phyloP scores from a whole-genome alignment of 2,113 vertebrate species.

The Larimichthys crocea region DNA sequence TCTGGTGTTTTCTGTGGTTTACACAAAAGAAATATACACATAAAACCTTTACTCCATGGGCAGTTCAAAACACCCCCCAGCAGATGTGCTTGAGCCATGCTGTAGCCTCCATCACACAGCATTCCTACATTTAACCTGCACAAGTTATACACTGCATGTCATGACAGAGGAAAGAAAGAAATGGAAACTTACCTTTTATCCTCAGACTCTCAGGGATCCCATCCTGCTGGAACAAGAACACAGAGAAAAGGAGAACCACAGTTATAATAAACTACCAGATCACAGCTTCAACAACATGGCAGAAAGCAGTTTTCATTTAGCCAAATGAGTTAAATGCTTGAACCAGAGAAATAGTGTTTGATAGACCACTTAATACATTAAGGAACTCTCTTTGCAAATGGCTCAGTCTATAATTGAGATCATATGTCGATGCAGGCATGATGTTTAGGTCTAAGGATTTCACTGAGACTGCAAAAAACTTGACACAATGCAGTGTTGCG shows the following conservation, averaged over 20 bases:
- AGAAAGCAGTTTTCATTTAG: conserved; percentile 3
- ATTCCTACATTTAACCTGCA: neutral
- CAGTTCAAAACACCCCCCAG: neutral
- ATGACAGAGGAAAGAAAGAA: neutral
- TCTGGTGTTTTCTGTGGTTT: neutral
- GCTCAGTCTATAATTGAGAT: neutral
- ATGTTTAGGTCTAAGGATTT: neutral
- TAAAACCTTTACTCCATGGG: neutral
- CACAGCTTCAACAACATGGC: neutral
- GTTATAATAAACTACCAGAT: conserved; percentile 32
- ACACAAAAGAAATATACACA: neutral
- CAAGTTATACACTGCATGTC: neutral
- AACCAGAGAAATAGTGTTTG: neutral
- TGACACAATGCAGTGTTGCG: neutral
- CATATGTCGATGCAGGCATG: neutral
- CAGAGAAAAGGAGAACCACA: conserved; percentile 42
- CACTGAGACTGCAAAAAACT: neutral
- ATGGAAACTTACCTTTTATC: conserved; percentile 80
- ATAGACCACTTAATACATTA: neutral
- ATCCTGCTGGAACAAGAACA: conserved; percentile 73
- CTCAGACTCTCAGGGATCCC: conserved; percentile 78
- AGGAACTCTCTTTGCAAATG: neutral
- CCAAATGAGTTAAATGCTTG: neutral
- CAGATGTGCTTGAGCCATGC: neutral
- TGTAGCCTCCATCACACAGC: neutral